Percentiles rank a stretch among this genome's conserved stretches.
Evolutionary conservation across 2,113 vertebrate species (phyloP).

Genomic region (Peromyscus leucopus): DNA sequence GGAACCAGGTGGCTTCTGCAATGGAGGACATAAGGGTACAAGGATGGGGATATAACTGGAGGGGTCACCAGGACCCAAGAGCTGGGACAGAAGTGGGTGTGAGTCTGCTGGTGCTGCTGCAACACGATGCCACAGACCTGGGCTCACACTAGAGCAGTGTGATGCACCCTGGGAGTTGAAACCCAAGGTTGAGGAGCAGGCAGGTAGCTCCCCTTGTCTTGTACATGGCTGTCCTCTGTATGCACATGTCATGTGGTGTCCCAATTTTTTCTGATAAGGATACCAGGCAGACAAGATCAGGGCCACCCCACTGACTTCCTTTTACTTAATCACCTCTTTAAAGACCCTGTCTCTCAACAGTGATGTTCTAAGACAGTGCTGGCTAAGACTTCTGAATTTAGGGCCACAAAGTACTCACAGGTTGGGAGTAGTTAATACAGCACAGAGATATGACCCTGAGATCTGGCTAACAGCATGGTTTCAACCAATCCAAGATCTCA

Average conservation of each 20-base stretch:
- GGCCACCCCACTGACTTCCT: neutral
- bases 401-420: neutral
- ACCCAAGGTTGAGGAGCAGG: neutral
- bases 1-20: too few relatives aligned
- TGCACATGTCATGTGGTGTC: too few relatives aligned
- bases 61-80: neutral
- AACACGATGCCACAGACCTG: neutral
- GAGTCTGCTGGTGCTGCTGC: neutral
- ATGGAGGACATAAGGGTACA: fast-evolving
- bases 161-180: neutral
- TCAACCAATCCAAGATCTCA: neutral
- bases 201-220: neutral
- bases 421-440: neutral
- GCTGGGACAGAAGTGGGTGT: fast-evolving
- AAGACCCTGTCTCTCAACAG: neutral
- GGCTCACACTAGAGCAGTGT: too few relatives aligned
- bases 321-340: too few relatives aligned
- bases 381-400: neutral
- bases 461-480: neutral
- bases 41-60: too few relatives aligned
- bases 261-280: neutral
- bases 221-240: fast-evolving
- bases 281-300: neutral
- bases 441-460: fast-evolving
- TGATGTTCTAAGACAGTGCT: neutral